Percentiles rank a stretch among this genome's conserved stretches.
These are phyloP conservation scores for Atlantisia rogersi DNA, from an alignment of 2,113 vertebrate species.

Conservation along the genomic window DNA sequence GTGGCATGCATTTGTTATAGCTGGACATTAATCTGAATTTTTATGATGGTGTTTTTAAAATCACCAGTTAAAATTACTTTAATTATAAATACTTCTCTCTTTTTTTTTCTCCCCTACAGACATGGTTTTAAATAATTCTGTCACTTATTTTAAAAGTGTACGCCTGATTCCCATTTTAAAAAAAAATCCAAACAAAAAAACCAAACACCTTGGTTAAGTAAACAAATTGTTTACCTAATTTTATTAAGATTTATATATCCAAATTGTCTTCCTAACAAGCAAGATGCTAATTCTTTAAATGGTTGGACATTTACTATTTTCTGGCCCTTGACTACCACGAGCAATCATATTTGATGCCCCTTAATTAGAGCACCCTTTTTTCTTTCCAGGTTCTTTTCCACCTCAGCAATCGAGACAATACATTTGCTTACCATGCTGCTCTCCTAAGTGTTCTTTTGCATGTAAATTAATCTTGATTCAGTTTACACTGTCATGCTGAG, in stretches of 20 bases:
- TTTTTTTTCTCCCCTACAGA: not conserved
- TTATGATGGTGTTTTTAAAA: not conserved
- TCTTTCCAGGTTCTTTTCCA: constrained; percentile 88
- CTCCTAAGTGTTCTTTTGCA: constrained; percentile 99
- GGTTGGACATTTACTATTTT: constrained; percentile 83
- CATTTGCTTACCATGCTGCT: constrained; percentile 96
- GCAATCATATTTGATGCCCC: constrained; percentile 97
- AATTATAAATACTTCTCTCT: not conserved
- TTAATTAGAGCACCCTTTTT: constrained; percentile 90
- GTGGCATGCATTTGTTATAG: not conserved
- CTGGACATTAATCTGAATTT: constrained; percentile 12
- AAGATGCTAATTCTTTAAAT: constrained; percentile 84
- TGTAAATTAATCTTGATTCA: constrained; percentile 99
- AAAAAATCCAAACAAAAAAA: not conserved
- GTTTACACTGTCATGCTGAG: constrained; percentile 99
- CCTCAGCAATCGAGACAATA: constrained; percentile 95
- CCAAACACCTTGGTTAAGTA: constrained; percentile 26
- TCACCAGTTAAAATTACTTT: not conserved
- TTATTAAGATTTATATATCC: constrained; percentile 78
- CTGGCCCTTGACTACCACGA: constrained; percentile 88
- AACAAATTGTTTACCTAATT: constrained; percentile 74
- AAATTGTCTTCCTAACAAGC: constrained; percentile 65
- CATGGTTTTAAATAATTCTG: constrained; percentile 40
- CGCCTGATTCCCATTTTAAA: constrained; percentile 16
- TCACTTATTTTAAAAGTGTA: constrained; percentile 14